Conservation (phyloP, 2,797 vertebrate species). For the Valencia hispanica region DNA sequence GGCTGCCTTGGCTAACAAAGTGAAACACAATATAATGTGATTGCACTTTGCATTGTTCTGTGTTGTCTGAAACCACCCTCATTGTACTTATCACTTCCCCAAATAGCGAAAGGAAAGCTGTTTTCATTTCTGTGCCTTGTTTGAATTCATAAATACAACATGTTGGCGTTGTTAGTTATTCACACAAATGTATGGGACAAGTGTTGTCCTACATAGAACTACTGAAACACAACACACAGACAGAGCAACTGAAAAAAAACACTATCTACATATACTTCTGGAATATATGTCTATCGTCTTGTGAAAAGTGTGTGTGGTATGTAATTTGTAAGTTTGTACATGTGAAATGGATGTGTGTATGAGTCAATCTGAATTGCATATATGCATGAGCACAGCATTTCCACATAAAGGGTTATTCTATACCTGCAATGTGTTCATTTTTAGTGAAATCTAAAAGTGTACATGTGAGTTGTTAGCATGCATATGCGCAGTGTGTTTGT, state of each 20-base stretch:
- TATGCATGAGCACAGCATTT: neutral
- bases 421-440: neutral
- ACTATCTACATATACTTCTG: neutral
- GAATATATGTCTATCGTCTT: neutral
- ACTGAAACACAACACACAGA: neutral
- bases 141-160: conserved; percentile 19
- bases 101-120: conserved; percentile 4
- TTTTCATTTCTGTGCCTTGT: neutral
- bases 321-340: neutral
- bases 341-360: neutral
- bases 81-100: conserved; percentile 12
- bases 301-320: neutral
- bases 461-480: neutral
- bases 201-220: conserved; percentile 46
- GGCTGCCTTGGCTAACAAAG: neutral
- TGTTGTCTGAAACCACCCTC: conserved; percentile 7
- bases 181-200: conserved; percentile 49
- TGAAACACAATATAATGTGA: neutral
- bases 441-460: neutral
- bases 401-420: neutral
- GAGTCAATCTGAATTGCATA: neutral
- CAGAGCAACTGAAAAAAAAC: neutral
- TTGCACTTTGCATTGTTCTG: neutral
- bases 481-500: neutral
- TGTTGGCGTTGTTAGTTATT: conserved; percentile 51